phyloP scores from a whole-genome alignment of 2,113 vertebrate species.

The Pelecanus crispus region DNA sequence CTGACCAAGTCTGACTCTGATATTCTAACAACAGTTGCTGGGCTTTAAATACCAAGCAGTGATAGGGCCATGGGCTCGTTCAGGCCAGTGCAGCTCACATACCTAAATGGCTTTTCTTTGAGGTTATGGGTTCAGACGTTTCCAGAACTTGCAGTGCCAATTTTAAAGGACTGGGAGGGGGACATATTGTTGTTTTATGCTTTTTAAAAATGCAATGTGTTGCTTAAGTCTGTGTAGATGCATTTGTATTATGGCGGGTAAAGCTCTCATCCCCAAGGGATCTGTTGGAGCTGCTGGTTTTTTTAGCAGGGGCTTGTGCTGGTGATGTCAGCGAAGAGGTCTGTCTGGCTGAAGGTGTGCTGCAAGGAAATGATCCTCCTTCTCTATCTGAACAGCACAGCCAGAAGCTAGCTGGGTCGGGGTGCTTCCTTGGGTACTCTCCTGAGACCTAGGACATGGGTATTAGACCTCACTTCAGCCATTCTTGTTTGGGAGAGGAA shows the following conservation, averaged over 20 bases:
- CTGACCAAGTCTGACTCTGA: background rate
- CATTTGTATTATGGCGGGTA: background rate
- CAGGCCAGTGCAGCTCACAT: background rate
- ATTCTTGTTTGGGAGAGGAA: background rate
- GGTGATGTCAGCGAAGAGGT: background rate
- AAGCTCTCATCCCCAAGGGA: conserved; percentile 10
- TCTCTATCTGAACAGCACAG: background rate
- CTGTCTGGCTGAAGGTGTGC: background rate
- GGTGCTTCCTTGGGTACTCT: background rate
- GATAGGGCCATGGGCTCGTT: accelerated
- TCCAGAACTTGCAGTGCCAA: background rate
- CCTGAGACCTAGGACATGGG: background rate
- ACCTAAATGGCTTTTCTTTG: background rate
- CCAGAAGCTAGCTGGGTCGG: background rate
- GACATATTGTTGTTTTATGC: background rate
- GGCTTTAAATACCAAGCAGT: background rate
- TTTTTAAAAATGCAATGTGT: background rate
- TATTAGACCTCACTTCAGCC: background rate
- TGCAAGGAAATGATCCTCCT: background rate
- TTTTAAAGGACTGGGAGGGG: background rate
- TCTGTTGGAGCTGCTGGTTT: background rate
- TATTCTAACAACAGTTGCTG: background rate
- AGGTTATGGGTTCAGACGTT: background rate
- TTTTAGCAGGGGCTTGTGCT: background rate
- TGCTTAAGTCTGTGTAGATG: conserved; percentile 29